Evolutionary conservation across 2,888 invertebrate species (phyloP).

Genomic region (Seira musarum): DNA sequence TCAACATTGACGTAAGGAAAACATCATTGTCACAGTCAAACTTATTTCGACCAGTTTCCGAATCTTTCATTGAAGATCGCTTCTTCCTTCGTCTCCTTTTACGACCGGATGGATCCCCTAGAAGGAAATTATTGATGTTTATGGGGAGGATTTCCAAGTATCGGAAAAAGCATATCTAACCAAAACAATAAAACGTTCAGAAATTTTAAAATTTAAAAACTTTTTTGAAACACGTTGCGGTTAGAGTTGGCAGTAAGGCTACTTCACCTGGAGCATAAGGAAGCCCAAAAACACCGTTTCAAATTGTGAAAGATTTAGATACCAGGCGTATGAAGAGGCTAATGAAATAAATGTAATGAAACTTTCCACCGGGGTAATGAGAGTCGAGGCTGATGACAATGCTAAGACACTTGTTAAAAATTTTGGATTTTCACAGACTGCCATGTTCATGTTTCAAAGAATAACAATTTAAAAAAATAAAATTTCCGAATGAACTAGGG

Average conservation of each 20-base stretch:
- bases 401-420: constrained; percentile 9
- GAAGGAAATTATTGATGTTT: constrained; percentile 57
- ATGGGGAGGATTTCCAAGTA: constrained; percentile 61
- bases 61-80: too few species aligned
- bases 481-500: too few species aligned
- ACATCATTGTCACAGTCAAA: constrained; percentile 41
- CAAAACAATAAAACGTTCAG: constrained; percentile 18
- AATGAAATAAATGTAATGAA: constrained; percentile 58
- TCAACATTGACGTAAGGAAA: constrained; percentile 43
- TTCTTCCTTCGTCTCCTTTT: constrained; percentile 26
- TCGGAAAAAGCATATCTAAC: constrained; percentile 52
- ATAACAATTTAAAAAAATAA: too few species aligned
- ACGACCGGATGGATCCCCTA: constrained; percentile 54
- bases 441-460: too few species aligned
- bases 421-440: too few species aligned
- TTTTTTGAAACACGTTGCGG: not conserved
- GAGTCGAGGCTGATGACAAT: not conserved
- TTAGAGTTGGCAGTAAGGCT: too few species aligned
- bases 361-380: constrained; percentile 37
- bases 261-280: constrained; percentile 58
- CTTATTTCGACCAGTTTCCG: not conserved
- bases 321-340: constrained; percentile 61
- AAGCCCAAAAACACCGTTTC: constrained; percentile 58
- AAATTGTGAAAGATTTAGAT: constrained; percentile 58
- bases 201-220: too few species aligned